A percentile compares a stretch with the other conserved stretches of the same genome.
These are phyloP conservation scores for Phoxinus dragarum DNA, from an alignment of 2,797 vertebrate genomes.

Conservation along the genomic window DNA sequence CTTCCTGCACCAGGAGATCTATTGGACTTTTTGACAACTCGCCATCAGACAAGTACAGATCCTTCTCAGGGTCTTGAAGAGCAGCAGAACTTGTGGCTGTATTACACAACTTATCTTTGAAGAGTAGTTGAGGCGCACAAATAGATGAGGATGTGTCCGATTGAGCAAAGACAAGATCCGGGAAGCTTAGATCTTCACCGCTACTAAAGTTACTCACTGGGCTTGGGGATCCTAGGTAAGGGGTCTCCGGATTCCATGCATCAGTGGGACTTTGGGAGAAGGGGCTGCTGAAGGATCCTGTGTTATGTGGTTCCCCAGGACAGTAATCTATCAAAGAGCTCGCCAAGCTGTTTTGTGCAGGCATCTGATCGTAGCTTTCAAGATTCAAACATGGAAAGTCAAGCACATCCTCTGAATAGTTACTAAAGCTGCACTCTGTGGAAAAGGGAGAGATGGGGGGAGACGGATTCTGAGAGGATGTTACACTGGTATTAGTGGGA, in stretches of 20 bases:
- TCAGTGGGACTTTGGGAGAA: conserved; percentile 83
- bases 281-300: conserved; percentile 81
- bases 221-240: conserved; percentile 82
- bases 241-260: conserved; percentile 79
- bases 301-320: conserved; percentile 75
- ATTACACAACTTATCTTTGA: conserved; percentile 71
- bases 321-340: conserved; percentile 80
- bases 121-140: conserved; percentile 66
- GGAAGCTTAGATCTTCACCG: conserved; percentile 79
- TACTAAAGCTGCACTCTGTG: conserved; percentile 76
- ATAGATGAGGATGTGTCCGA: conserved; percentile 69
- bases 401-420: conserved; percentile 80
- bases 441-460: conserved; percentile 76
- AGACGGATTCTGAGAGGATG: conserved; percentile 74
- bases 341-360: conserved; percentile 77
- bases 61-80: conserved; percentile 64
- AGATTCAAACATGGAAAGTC: conserved; percentile 84
- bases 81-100: conserved; percentile 65
- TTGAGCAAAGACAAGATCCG: conserved; percentile 74
- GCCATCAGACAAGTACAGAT: conserved; percentile 63
- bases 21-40: conserved; percentile 66
- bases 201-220: conserved; percentile 78
- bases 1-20: conserved; percentile 70
- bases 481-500: conserved; percentile 54
- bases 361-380: conserved; percentile 77